Conservation (phyloP, 2,797 vertebrate species). For the Xyrichtys novacula region DNA sequence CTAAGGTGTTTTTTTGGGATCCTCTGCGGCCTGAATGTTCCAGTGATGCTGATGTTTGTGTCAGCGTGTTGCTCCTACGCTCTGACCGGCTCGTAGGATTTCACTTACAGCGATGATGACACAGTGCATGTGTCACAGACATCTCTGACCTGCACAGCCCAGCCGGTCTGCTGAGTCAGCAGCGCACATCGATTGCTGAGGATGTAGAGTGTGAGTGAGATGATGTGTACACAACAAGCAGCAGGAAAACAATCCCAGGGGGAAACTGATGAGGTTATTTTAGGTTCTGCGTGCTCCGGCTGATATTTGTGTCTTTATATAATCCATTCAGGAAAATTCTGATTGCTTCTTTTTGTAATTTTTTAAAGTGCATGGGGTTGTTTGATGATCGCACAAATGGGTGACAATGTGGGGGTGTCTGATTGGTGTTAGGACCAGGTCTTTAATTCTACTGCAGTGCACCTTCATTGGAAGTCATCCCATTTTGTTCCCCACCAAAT, state of each 20-base stretch:
- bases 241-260: slow-evolving; percentile 19
- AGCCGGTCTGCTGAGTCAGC: slow-evolving; percentile 56
- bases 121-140: slow-evolving; percentile 34
- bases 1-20: neutral
- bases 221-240: slow-evolving; percentile 2
- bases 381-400: neutral
- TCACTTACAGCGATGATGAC: slow-evolving; percentile 52
- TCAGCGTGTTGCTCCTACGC: slow-evolving; percentile 25
- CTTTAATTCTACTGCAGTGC: neutral
- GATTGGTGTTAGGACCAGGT: neutral
- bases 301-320: neutral
- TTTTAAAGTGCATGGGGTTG: no score
- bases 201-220: slow-evolving; percentile 15
- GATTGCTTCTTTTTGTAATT: no score
- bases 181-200: slow-evolving; percentile 38
- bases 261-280: slow-evolving; percentile 4
- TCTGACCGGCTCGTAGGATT: slow-evolving; percentile 23
- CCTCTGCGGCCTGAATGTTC: slow-evolving; percentile 7
- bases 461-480: neutral
- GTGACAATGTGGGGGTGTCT: neutral
- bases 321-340: neutral
- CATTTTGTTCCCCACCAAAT: neutral
- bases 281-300: neutral
- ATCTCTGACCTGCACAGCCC: slow-evolving; percentile 33
- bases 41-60: slow-evolving; percentile 1